Percentiles rank a stretch among this genome's conserved stretches.
Conservation (phyloP, 2,797 vertebrate genomes). For the Cuculus canorus region DNA sequence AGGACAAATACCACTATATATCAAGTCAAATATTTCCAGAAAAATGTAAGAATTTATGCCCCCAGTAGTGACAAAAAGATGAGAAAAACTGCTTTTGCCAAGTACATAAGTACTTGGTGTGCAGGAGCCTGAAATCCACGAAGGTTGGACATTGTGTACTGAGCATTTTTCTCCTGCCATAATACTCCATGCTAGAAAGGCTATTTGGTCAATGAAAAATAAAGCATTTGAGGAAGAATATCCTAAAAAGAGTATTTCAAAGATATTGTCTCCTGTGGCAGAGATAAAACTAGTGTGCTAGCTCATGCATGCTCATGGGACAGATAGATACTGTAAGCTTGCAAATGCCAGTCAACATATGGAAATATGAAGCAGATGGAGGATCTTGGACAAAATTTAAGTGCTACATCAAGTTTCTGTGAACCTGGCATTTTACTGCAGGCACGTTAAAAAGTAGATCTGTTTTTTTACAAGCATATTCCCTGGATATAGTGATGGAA, state of each 20-base stretch:
- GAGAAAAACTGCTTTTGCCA: background rate
- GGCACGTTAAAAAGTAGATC: background rate
- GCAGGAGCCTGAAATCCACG: background rate
- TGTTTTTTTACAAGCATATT: background rate
- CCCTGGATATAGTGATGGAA: background rate
- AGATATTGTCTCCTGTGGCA: background rate
- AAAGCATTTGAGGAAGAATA: background rate
- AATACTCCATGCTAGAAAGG: background rate
- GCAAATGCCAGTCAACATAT: background rate
- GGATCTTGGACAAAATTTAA: background rate
- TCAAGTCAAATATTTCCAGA: background rate
- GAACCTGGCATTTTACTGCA: background rate
- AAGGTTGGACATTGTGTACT: background rate
- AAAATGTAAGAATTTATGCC: background rate
- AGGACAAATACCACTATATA: background rate
- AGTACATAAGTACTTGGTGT: background rate
- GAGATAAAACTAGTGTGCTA: background rate
- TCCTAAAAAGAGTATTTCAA: background rate
- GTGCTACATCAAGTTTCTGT: background rate
- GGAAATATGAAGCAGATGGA: background rate
- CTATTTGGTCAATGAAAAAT: background rate
- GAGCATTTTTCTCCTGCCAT: background rate
- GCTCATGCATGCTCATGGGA: background rate
- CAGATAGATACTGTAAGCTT: background rate
- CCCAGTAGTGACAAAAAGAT: background rate